Percentiles rank a stretch among this genome's conserved stretches.
Evolutionary conservation across 1,140 invertebrate species (phyloP).

Genomic region (Ditylenchus dipsaci): DNA sequence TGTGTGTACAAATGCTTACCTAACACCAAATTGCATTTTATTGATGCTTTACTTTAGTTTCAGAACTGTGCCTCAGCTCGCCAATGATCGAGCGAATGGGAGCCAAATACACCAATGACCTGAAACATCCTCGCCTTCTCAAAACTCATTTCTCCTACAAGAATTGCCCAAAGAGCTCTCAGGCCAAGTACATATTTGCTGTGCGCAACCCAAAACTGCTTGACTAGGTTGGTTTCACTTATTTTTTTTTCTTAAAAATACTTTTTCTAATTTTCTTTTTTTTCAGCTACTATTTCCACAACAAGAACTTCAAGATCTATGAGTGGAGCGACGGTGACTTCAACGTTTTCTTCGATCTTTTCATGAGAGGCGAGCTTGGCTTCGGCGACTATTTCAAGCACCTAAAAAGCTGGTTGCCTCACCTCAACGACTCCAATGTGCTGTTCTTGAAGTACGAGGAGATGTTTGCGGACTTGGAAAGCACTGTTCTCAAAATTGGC

Average conservation of each 20-base stretch:
- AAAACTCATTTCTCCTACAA: conserved; percentile 54
- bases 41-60: conserved; percentile 30
- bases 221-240: conserved; percentile 19
- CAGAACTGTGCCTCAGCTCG: conserved; percentile 49
- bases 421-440: conserved; percentile 50
- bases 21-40: too few species aligned
- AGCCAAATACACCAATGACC: conserved; percentile 39
- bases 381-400: conserved; percentile 60
- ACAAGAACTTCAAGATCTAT: conserved; percentile 55
- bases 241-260: too few species aligned
- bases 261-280: conserved; percentile 4
- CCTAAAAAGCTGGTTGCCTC: conserved; percentile 54
- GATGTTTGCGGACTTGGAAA: conserved; percentile 48
- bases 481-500: conserved; percentile 47
- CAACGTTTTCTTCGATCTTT: conserved; percentile 57
- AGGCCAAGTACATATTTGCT: conserved; percentile 53
- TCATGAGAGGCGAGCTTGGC: conserved; percentile 53
- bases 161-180: conserved; percentile 46
- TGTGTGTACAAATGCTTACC: too few species aligned
- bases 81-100: conserved; percentile 58
- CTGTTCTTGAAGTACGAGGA: conserved; percentile 58
- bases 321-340: conserved; percentile 52
- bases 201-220: conserved; percentile 51
- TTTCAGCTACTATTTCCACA: conserved; percentile 51
- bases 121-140: conserved; percentile 49